phyloP scores from a whole-genome alignment of 2,113 vertebrate genomes.

The Lamprologus ornatipinnis region DNA sequence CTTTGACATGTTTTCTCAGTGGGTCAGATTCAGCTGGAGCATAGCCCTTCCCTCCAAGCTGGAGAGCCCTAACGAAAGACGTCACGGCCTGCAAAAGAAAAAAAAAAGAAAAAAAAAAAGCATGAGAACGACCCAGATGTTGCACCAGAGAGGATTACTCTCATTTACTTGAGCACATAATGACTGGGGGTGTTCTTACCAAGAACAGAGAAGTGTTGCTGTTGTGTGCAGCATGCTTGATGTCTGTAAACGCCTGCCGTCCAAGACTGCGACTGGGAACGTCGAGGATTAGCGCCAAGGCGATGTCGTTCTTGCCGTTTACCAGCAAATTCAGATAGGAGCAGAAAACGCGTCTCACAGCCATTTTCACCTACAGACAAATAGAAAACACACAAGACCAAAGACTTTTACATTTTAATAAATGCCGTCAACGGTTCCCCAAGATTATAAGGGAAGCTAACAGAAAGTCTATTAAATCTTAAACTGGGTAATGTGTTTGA shows the following conservation, averaged over 20 bases:
- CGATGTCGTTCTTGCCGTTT: conserved; percentile 88
- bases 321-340: conserved; percentile 87
- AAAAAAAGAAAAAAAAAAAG: neutral
- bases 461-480: neutral
- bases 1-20: conserved; percentile 82
- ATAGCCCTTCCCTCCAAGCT: conserved; percentile 88
- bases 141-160: neutral
- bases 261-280: conserved; percentile 81
- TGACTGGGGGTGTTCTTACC: conserved; percentile 62
- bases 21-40: conserved; percentile 80
- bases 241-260: conserved; percentile 81
- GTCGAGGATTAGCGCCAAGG: conserved; percentile 80
- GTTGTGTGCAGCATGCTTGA: conserved; percentile 76
- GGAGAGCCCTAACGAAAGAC: conserved; percentile 84
- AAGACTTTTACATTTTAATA: neutral
- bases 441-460: neutral
- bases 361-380: conserved; percentile 57
- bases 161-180: neutral
- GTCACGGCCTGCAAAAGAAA: conserved; percentile 57
- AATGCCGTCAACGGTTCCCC: neutral
- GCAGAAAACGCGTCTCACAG: conserved; percentile 76
- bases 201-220: conserved; percentile 83
- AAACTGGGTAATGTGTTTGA: neutral
- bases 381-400: neutral
- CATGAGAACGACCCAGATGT: neutral